Evolutionary conservation across 2,888 invertebrate genomes (phyloP), one percentile per base, ranked within the genome.

Genomic region (Cremastinae sp.): DNA sequence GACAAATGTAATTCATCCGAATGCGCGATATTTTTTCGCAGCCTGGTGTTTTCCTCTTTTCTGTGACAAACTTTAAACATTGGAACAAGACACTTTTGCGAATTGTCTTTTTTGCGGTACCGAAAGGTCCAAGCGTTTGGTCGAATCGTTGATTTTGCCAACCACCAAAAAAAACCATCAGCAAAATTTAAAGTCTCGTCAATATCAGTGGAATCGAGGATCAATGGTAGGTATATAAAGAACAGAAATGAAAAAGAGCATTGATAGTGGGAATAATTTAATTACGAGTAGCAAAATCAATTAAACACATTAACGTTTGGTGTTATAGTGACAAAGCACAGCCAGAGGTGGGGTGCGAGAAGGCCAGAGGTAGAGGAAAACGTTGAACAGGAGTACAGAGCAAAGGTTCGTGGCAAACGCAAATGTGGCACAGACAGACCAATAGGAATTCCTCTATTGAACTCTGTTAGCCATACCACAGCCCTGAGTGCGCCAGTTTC

Each of bases 401-500:
- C 1, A 20, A 12, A 20, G 2, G 41, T 35, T 41, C 16, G n/a
- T 20, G 43, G 22, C 20, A 22, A 49, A 64, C n/a, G 53, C 41
- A 39, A 68, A 43, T 20, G 64, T 39, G 43, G 35, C 53, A 35
- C 28, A 22, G 58, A 65, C 53, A 22, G 35, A 22, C 39, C 2
- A 41, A 56, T 14, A 41, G 55, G 37, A 55, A 61, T 61, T 74
- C 62, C 61, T 39, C 66, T 49, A 62, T 72, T 53, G 72, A 68
- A 62, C 66, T 55, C 28, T 35, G 49, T n/a, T 18, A 22, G 22
- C 66, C 18, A 49, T 45, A 68, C 51, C 49, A 14, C 49, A 55
- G 51, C 43, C 51, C 70, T 51, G 74, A 28, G 39, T 70, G 70
- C 70, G 70, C 70, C 55, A 73, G 61, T 69, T 70, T 66, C 37